phyloP scores from a whole-genome alignment of 2,797 vertebrate genomes.

The Siniperca obscura region DNA sequence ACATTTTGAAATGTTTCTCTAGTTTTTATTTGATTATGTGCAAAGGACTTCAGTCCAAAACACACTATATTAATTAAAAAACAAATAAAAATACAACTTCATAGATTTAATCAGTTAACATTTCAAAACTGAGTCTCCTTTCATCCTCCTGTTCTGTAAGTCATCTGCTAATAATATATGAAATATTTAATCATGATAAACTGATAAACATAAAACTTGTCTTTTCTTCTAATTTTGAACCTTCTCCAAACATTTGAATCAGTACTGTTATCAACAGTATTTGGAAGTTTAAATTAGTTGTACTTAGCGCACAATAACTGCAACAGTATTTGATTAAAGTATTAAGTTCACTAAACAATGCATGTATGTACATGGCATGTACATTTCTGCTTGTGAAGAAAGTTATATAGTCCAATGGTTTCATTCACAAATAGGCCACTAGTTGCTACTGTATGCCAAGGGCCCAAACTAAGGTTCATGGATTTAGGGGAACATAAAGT shows the following conservation, averaged over 20 bases:
- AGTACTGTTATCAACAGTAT: neutral
- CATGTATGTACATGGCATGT: neutral
- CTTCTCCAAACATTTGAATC: neutral
- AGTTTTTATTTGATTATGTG: too few species aligned
- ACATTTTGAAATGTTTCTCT: neutral
- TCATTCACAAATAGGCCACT: neutral
- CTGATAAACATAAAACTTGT: neutral
- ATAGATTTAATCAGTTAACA: neutral
- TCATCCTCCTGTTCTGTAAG: neutral
- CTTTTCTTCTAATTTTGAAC: neutral
- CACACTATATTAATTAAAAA: neutral
- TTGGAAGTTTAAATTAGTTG: neutral
- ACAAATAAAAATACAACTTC: neutral
- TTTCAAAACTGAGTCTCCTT: neutral
- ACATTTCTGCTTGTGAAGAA: neutral
- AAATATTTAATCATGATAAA: neutral
- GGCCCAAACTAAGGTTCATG: neutral
- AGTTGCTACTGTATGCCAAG: neutral
- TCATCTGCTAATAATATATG: neutral
- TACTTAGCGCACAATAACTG: neutral
- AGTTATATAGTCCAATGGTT: neutral
- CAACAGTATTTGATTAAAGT: neutral
- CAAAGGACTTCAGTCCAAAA: too few species aligned
- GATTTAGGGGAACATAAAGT: slow-evolving; percentile 3
- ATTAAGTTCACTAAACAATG: too few species aligned